A percentile compares a stretch with the other conserved stretches of the same genome.
These are phyloP conservation scores for Aradus depressus DNA, from an alignment of 2,888 invertebrate genomes.

Conservation along the genomic window DNA sequence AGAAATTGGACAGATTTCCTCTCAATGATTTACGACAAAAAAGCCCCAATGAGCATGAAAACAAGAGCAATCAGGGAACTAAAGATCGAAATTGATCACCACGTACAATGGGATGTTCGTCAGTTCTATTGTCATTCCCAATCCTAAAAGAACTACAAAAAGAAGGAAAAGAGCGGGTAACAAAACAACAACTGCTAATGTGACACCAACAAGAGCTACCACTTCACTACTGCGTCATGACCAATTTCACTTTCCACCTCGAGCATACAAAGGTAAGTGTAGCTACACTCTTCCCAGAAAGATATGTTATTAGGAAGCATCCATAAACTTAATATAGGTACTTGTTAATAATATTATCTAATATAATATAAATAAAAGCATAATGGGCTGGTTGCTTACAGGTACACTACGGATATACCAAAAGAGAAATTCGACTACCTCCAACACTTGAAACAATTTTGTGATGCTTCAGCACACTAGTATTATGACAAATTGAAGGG, in stretches of 20 bases:
- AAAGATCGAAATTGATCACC: conserved; percentile 3
- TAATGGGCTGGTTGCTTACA: no score
- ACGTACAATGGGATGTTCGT: conserved; percentile 3
- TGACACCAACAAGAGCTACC: neutral
- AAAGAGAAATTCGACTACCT: conserved; percentile 6
- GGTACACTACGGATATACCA: no score
- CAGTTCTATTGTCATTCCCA: conserved; percentile 9
- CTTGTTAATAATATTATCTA: no score
- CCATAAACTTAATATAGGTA: no score
- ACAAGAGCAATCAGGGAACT: conserved; percentile 7
- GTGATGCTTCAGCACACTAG: conserved; percentile 9
- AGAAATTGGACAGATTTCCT: conserved; percentile 2
- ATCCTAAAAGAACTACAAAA: no score
- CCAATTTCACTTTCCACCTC: conserved; percentile 8
- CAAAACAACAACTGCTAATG: no score
- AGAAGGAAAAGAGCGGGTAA: no score
- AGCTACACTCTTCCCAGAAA: no score
- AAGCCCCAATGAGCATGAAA: no score
- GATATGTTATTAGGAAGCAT: no score
- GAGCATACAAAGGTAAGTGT: no score
- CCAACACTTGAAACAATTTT: conserved; percentile 11
- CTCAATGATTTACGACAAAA: neutral
- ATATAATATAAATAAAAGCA: no score
- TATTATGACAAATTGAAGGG: conserved; percentile 3
- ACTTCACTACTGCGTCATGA: conserved; percentile 6